Conservation (phyloP, 2,888 invertebrate genomes). For the Drosophila silvestris region DNA sequence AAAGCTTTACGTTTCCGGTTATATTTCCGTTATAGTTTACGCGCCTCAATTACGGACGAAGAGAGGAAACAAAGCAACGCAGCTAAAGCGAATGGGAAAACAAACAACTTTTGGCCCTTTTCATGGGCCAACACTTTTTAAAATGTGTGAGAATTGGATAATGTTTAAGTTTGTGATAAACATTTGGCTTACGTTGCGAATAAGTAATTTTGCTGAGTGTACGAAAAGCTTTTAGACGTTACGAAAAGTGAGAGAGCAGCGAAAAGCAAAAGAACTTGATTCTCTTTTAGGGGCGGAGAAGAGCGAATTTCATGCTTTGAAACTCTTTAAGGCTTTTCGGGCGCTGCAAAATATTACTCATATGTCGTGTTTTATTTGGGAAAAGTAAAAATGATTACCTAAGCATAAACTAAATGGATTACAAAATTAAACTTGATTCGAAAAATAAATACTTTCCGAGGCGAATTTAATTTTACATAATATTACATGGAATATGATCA, state of each 20-base stretch:
- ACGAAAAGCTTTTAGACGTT: constrained; percentile 49
- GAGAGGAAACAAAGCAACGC: background rate
- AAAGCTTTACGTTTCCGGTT: constrained; percentile 74
- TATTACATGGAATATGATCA: background rate
- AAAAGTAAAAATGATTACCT: background rate
- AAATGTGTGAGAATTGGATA: background rate
- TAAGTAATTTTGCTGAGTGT: constrained; percentile 51
- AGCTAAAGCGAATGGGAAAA: background rate
- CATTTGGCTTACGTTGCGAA: constrained; percentile 2
- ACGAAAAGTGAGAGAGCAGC: constrained; percentile 21
- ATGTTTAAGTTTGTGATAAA: background rate
- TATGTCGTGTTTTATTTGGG: constrained; percentile 1
- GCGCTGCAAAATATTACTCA: constrained; percentile 10
- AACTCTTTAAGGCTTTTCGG: constrained; percentile 15
- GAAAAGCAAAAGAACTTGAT: constrained; percentile 13
- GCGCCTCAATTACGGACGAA: constrained; percentile 61
- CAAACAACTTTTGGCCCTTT: background rate
- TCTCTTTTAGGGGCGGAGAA: constrained; percentile 18
- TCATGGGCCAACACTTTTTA: too few species aligned
- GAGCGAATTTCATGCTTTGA: constrained; percentile 2
- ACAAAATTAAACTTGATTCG: background rate
- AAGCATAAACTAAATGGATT: background rate
- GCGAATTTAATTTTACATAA: background rate
- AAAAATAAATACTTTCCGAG: background rate
- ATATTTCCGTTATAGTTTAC: constrained; percentile 70